Base-by-base conservation (phyloP, 1,140 invertebrate species). In the Zaprionus africanus region DNA sequence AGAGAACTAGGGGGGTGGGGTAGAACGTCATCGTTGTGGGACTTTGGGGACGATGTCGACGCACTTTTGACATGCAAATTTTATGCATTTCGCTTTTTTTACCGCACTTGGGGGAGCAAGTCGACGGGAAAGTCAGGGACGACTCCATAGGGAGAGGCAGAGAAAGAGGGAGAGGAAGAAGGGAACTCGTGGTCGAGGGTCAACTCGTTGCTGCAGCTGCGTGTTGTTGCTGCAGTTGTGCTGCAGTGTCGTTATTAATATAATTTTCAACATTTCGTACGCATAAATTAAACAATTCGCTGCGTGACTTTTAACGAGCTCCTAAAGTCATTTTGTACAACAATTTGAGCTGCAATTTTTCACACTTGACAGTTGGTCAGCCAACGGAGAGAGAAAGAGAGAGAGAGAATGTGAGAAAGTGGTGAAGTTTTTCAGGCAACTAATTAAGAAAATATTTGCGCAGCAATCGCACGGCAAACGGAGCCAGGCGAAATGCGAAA, bases 1-100 rank as follows among this genome's bases (percentile, higher is more conserved):
- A 5, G 22, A 26, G 31, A 36, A 41, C 12, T 49, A 34, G 36
- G 53, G 28, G 41, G 17, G 31, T 19, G 28, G 41, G 17, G 31
- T 19, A 19, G 24, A 59, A 46, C 17, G 41, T 46, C 41, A 46
- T 6, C 62, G 53, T 46, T 59, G 62, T 28, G 70, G 56, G 71
- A 68, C 43, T 66, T 36, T n/a, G 34, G 63, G 24, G 22, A 43
- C 66, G 65, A 77, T 76, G 78, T 58, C 86, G 78, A 88, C 84
- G 84, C 84, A 88, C 81, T 88, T 88, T 90, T 90, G 84, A 84
- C 81, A 88, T 88, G 84, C 85, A 88, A 88, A 88, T 88, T 88
- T 81, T 87, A 84, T 87, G 84, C 84, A 87, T 72, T 87, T 82
- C n/a, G 17, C n/a, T 13, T 82, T 76, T 76, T 76, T 22, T 22